Evolutionary conservation across 2,113 vertebrate species (phyloP).

Genomic region (Antechinus stuartii): DNA sequence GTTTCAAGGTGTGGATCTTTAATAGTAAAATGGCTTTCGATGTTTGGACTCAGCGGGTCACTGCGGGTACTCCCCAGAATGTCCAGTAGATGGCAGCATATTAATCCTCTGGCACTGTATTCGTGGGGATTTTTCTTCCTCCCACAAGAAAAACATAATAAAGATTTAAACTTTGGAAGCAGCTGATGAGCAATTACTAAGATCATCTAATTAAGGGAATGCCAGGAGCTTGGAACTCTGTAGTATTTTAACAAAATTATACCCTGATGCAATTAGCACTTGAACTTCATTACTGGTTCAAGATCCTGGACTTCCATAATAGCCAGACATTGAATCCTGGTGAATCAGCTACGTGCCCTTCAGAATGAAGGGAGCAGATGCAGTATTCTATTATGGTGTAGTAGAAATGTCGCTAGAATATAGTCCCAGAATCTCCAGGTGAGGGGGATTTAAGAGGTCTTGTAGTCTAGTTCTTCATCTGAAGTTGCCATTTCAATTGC

Average conservation of each 20-base stretch:
- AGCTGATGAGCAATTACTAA: slow-evolving; percentile 66
- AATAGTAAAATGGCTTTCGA: neutral
- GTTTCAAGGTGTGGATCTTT: neutral
- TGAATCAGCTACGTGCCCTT: neutral
- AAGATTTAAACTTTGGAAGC: slow-evolving; percentile 53
- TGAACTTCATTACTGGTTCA: slow-evolving; percentile 66
- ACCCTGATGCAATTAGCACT: slow-evolving; percentile 71
- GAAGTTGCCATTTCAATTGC: neutral
- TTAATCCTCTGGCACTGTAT: neutral
- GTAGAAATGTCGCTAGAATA: neutral
- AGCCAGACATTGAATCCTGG: neutral
- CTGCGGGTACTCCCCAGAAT: neutral
- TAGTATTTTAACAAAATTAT: slow-evolving; percentile 62
- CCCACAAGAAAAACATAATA: slow-evolving; percentile 33
- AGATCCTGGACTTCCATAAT: slow-evolving; percentile 25
- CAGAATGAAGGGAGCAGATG: neutral
- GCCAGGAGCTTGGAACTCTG: slow-evolving; percentile 62
- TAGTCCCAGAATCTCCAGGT: neutral
- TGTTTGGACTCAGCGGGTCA: neutral
- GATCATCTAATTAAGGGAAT: slow-evolving; percentile 75
- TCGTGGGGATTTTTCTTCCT: slow-evolving; percentile 40
- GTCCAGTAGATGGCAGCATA: slow-evolving; percentile 23
- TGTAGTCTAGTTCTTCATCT: neutral
- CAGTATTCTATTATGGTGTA: neutral
- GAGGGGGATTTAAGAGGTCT: neutral